Percentiles rank a stretch among this genome's conserved stretches.
These are phyloP conservation scores for Probaryconus sp. DNA, from an alignment of 1,140 invertebrate species.

Conservation along the genomic window DNA sequence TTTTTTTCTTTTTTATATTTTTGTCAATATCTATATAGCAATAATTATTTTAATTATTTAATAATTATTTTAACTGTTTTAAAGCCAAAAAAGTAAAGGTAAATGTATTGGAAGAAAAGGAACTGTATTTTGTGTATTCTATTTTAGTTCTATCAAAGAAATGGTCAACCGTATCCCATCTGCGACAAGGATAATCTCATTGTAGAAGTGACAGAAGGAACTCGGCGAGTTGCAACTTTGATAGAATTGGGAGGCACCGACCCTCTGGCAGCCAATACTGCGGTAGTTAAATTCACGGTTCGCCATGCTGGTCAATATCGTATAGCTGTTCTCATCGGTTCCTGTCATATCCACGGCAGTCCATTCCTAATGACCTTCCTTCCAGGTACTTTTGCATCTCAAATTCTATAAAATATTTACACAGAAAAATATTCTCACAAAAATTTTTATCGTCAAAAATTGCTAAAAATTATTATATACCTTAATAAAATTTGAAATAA, in stretches of 20 bases:
- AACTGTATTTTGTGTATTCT: constrained; percentile 44
- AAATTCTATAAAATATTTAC: too few relatives aligned
- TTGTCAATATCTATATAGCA: too few relatives aligned
- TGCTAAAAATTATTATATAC: too few relatives aligned
- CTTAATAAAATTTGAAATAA: too few relatives aligned
- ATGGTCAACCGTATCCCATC: constrained; percentile 94
- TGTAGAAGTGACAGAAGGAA: constrained; percentile 90
- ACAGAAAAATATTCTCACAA: too few relatives aligned
- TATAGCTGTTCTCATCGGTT: constrained; percentile 90
- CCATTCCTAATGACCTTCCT: constrained; percentile 83
- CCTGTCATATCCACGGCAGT: constrained; percentile 82
- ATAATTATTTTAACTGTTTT: constrained; percentile 32
- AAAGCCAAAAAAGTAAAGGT: not conserved
- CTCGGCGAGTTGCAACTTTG: constrained; percentile 88
- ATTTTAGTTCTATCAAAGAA: constrained; percentile 91
- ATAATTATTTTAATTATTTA: too few relatives aligned
- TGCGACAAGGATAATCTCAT: constrained; percentile 93
- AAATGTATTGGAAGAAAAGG: constrained; percentile 2
- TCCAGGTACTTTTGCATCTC: too few relatives aligned
- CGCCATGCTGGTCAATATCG: constrained; percentile 92
- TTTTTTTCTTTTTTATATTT: too few relatives aligned
- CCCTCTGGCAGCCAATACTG: constrained; percentile 89
- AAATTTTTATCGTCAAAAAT: too few relatives aligned
- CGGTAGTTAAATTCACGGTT: constrained; percentile 93
- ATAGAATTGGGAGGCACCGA: constrained; percentile 90